These are phyloP conservation scores for Drosophila willistoni DNA, from an alignment of 1,140 invertebrate species.

Conservation along the genomic window DNA sequence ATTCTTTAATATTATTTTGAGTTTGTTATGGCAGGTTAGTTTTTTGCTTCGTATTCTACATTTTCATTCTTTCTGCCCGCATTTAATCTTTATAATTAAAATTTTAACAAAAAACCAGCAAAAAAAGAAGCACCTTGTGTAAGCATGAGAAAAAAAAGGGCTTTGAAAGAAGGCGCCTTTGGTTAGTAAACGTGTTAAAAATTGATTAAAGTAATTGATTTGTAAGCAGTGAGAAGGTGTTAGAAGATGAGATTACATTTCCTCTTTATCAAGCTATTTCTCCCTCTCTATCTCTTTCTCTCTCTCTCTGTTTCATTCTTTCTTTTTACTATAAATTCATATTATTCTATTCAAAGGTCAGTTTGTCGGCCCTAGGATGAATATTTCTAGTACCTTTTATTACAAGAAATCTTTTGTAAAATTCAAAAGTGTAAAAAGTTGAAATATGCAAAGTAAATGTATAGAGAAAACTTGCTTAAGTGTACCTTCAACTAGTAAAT, in stretches of 20 bases:
- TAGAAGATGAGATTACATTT: slow-evolving; percentile 17
- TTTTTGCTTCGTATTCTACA: slow-evolving; percentile 36
- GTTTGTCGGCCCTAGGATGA: too few species aligned
- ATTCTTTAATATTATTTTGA: slow-evolving; percentile 81
- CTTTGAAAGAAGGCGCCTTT: slow-evolving; percentile 41
- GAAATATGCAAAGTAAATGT: too few species aligned
- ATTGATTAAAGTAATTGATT: slow-evolving; percentile 81
- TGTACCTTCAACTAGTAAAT: too few species aligned
- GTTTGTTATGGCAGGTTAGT: slow-evolving; percentile 80
- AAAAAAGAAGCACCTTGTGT: slow-evolving; percentile 18
- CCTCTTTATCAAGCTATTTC: too few species aligned
- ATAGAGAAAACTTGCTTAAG: too few species aligned
- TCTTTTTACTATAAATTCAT: too few species aligned
- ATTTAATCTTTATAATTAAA: slow-evolving; percentile 81
- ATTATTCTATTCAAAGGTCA: too few species aligned
- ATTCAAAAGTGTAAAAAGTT: too few species aligned
- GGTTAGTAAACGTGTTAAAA: slow-evolving; percentile 72
- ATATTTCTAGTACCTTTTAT: too few species aligned
- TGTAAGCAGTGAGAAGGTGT: slow-evolving; percentile 34
- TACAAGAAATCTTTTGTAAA: too few species aligned
- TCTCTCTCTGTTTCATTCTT: too few species aligned
- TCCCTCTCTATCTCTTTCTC: too few species aligned
- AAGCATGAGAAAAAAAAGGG: slow-evolving; percentile 26
- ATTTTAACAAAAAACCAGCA: slow-evolving; percentile 62
- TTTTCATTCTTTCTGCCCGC: slow-evolving; percentile 36